Evolutionary conservation across 2,113 vertebrate genomes (phyloP).

Genomic region (Pseudolaguvia tuberculata): DNA sequence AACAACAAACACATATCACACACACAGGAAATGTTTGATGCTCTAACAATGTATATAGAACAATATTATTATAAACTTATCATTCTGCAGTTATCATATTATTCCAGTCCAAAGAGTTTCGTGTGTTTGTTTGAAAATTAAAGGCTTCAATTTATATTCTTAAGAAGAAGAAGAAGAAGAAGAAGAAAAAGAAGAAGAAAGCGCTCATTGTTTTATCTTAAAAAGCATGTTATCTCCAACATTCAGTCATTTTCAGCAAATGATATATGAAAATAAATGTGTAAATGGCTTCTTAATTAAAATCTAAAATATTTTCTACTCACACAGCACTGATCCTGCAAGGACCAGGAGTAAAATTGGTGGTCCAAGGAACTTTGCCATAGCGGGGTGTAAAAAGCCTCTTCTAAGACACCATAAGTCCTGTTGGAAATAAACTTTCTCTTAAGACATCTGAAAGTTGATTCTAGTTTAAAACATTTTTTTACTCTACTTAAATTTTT

Average conservation of each 20-base stretch:
- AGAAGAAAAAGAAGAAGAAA: not conserved
- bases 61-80: not conserved
- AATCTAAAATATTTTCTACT: conserved; percentile 52
- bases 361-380: conserved; percentile 76
- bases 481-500: conserved; percentile 31
- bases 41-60: not conserved
- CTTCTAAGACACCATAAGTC: conserved; percentile 73
- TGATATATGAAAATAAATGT: not conserved
- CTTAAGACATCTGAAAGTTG: conserved; percentile 45
- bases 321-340: conserved; percentile 60
- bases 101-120: not conserved
- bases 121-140: not conserved
- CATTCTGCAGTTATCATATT: not conserved
- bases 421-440: conserved; percentile 64
- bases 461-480: not conserved
- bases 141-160: not conserved
- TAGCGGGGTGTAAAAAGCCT: conserved; percentile 69
- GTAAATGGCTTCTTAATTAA: not conserved
- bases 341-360: conserved; percentile 70
- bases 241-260: not conserved
- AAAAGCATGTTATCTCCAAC: not conserved
- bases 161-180: not conserved
- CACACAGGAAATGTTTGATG: not conserved
- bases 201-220: not conserved
- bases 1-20: not conserved